phyloP scores from a whole-genome alignment of 2,113 vertebrate species.

The Taurulus bubalis region DNA sequence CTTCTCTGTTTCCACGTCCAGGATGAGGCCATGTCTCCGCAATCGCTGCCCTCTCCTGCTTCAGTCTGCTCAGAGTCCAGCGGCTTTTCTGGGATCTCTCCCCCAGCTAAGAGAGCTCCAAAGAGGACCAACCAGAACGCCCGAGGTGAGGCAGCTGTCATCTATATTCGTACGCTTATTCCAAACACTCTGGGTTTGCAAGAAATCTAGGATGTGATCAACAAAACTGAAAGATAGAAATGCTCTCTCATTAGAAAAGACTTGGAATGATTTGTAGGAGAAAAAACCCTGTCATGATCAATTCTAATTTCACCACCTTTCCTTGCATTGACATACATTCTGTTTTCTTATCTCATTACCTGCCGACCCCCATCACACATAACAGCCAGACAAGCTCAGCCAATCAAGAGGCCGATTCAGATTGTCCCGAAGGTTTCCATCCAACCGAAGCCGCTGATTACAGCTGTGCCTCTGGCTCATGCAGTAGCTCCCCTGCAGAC shows the following conservation, averaged over 20 bases:
- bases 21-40: conserved; percentile 89
- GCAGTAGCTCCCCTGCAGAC: conserved; percentile 82
- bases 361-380: neutral
- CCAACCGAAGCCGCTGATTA: conserved; percentile 91
- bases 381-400: conserved; percentile 80
- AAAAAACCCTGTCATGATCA: neutral
- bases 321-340: neutral
- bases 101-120: conserved; percentile 71
- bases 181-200: conserved; percentile 7
- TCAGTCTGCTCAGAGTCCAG: conserved; percentile 88
- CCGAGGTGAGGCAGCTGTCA: conserved; percentile 73
- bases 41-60: conserved; percentile 86
- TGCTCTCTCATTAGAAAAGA: neutral
- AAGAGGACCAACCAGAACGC: conserved; percentile 70
- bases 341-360: conserved; percentile 6
- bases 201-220: neutral
- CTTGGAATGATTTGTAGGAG: neutral
- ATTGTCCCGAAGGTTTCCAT: conserved; percentile 87
- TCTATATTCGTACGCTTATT: no score
- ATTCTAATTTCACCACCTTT: neutral
- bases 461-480: conserved; percentile 86
- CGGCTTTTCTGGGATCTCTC: conserved; percentile 74
- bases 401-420: conserved; percentile 85
- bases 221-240: neutral
- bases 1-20: conserved; percentile 65